These are phyloP conservation scores for Brachionus sp. DNA, from an alignment of 1,140 invertebrate genomes.

Conservation along the genomic window DNA sequence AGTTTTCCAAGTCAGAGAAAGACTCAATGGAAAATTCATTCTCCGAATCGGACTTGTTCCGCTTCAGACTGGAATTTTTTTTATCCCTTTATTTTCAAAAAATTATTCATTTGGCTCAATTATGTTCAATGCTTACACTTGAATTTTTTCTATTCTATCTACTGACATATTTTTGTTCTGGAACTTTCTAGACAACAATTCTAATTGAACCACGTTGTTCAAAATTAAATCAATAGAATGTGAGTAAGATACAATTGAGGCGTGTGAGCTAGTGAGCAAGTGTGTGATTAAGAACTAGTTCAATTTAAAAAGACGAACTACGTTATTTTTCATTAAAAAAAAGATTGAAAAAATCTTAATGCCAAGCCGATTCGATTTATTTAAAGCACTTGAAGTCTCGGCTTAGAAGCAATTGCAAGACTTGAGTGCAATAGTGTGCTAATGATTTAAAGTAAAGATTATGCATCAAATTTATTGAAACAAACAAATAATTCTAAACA, in stretches of 20 bases:
- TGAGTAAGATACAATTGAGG: background rate
- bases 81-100: background rate
- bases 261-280: background rate
- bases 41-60: conserved; percentile 13
- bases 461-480: conserved; percentile 2
- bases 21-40: conserved; percentile 6
- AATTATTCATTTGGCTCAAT: background rate
- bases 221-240: background rate
- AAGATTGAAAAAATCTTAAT: background rate
- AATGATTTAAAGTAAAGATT: conserved; percentile 14
- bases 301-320: background rate
- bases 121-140: background rate
- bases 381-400: background rate
- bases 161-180: conserved; percentile 6
- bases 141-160: conserved; percentile 1
- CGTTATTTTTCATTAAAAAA: background rate
- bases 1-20: conserved; percentile 1
- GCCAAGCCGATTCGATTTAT: background rate
- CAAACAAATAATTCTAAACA: background rate
- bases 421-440: conserved; percentile 11
- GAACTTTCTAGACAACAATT: background rate
- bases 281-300: background rate
- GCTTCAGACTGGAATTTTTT: background rate
- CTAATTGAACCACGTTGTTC: conserved; percentile 6
- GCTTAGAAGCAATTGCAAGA: conserved; percentile 1